Evolutionary conservation across 2,113 vertebrate genomes (phyloP).

Genomic region (Dermatemys mawii): DNA sequence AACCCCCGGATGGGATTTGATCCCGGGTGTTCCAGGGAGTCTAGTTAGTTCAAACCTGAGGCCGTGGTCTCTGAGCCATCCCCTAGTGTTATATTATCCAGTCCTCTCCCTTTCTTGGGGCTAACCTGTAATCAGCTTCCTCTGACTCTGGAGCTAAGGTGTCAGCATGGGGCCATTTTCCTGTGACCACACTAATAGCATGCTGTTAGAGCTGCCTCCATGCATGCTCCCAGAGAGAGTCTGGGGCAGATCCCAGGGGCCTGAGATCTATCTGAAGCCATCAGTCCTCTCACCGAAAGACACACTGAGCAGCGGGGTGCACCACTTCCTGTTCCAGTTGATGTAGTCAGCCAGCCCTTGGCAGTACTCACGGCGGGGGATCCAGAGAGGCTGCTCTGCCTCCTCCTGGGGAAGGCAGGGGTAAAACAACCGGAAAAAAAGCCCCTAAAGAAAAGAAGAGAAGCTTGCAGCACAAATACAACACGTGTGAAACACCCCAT

Average conservation of each 20-base stretch:
- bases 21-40: background rate
- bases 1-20: background rate
- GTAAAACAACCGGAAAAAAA: conserved; percentile 83
- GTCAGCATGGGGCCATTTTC: background rate
- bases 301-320: conserved; percentile 48
- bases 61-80: background rate
- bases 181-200: background rate
- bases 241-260: fast-evolving
- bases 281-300: conserved; percentile 68
- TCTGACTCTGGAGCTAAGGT: background rate
- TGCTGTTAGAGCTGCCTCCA: background rate
- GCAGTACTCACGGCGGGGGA: conserved; percentile 76
- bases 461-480: background rate
- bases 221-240: background rate
- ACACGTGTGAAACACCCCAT: background rate
- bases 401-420: conserved; percentile 57
- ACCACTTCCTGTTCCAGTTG: conserved; percentile 63
- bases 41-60: background rate
- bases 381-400: conserved; percentile 67
- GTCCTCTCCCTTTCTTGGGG: background rate
- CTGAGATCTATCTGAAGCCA: background rate
- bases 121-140: background rate
- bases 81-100: background rate
- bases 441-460: conserved; percentile 68
- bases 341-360: conserved; percentile 44